These are phyloP conservation scores for Sinotaia quadrata DNA, from an alignment of 2,888 invertebrate species.

Conservation along the genomic window DNA sequence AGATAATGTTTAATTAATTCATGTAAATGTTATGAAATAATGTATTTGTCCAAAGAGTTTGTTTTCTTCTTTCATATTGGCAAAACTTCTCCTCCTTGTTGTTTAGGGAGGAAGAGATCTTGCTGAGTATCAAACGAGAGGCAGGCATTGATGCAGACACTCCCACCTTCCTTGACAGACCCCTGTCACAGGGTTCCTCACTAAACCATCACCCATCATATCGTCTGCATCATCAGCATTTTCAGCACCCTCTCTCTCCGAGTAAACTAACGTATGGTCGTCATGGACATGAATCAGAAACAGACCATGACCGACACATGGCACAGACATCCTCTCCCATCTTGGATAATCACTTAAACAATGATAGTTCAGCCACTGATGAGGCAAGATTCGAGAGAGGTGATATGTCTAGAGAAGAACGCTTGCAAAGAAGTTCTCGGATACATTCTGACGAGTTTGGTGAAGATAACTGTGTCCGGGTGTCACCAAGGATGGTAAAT, in stretches of 20 bases:
- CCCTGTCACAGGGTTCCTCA: slow-evolving; percentile 12
- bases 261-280: not conserved
- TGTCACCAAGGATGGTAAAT: not conserved
- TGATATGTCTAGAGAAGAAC: not conserved
- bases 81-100: too few species aligned
- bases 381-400: not conserved
- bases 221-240: not conserved
- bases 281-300: not conserved
- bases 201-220: slow-evolving; percentile 1
- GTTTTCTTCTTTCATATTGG: too few species aligned
- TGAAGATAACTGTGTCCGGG: not conserved
- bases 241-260: not conserved
- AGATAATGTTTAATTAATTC: too few species aligned
- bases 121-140: slow-evolving; percentile 45
- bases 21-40: too few species aligned
- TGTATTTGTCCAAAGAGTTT: too few species aligned
- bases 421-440: not conserved
- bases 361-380: not conserved
- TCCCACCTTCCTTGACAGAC: slow-evolving; percentile 18
- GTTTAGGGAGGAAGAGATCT: slow-evolving; percentile 38
- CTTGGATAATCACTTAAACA: not conserved
- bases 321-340: not conserved
- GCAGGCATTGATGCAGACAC: slow-evolving; percentile 36
- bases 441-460: not conserved
- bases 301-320: not conserved